Base-by-base conservation (phyloP, 1,140 invertebrate species). In the Hetaerina americana region DNA sequence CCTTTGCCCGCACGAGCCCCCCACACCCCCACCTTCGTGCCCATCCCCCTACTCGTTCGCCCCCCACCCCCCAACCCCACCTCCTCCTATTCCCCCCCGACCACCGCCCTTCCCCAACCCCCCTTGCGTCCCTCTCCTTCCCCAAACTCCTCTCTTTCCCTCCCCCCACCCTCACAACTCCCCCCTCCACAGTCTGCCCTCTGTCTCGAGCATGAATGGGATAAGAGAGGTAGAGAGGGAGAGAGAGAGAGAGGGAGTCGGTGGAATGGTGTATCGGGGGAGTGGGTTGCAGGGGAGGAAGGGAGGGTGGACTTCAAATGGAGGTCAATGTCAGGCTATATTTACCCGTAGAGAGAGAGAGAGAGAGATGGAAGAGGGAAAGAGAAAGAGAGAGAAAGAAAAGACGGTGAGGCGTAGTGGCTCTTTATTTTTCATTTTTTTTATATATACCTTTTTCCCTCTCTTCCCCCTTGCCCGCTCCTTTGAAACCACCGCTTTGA, bases 231-330 rank as follows among this genome's bases (percentile, higher is more conserved):
- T 68, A 71, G 66, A 70, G 67, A 74, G 73, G 70, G 72, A 74
- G 70, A 71, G 72, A 72, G 70, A 68, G 73, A 74, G 66, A 69
- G 71, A 66, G 75, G 74, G 72, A 68, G 69, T 27, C n/a, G 27
- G 22, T 66, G 73, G 29, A 74, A 18, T n/a, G 40, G 40, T 57
- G 40, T 57, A 57, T 57, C 40, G 40, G 40, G 15, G 40, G 40
- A 57, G 22, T 57, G 40, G 40, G 40, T 69, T 72, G 72, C 31
- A 73, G 70, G 12, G 49, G 69, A 81, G 80, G 77, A 81, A 82
- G 76, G 81, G 81, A 73, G 83, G 83, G 73, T 82, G 82, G 70
- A 81, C 76, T 27, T 78, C 78, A 72, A 70, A 80, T 76, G 79
- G 79, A 76, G 66, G 76, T 67, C 75, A 74, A 49, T 85, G 83